Base-by-base conservation (phyloP, 2,113 vertebrate species). In the Sapayoa aenigma region DNA sequence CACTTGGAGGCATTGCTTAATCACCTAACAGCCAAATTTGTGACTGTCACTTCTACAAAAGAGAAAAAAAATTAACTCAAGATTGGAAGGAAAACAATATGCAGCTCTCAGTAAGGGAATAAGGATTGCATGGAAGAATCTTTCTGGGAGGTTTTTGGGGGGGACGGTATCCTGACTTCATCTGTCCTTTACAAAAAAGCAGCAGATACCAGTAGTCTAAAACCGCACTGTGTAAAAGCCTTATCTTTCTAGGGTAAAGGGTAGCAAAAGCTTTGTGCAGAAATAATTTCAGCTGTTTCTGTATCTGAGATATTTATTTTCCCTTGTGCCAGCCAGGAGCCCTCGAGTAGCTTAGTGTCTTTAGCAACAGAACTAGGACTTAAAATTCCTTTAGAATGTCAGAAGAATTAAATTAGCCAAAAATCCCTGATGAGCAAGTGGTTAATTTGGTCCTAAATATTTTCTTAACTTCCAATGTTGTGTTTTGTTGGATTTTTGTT, bases 1-100 rank as follows among this genome's bases (percentile, higher is more conserved):
- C 83, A 71, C 90, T 33, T 75, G 16, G 31, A 93, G 58, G 49
- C n/a, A 46, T 84, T 92, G 65, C 83, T 84, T 83, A 96, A 90
- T 50, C 58, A 35, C 14, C 42, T 50, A 60, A 72, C 19, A 67
- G 76, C 44, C 65, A 27, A 6, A 39, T 78, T n/a, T 60, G 16
- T 73, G 67, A 33, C 37, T 85, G 60, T 59, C 20, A 12, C 37
- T 44, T 84, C 56, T 53, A 67, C 30, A 87, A 46, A 88, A 77
- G 50, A 77, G 46, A 27, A 68, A 59, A 65, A 74, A 65, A 9
- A 2, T 3, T 27, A 27, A 37, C 23, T 65, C 10, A 5, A 1
- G 0, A 0, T 5, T 66, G 74, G 23, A 83, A 83, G 49, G 59
- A 84, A 71, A 66, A 3, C 30, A 78, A 18, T 6, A 21, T 0